Evolutionary conservation across 1,140 invertebrate genomes (phyloP).

Genomic region (Latrodectus geometricus): DNA sequence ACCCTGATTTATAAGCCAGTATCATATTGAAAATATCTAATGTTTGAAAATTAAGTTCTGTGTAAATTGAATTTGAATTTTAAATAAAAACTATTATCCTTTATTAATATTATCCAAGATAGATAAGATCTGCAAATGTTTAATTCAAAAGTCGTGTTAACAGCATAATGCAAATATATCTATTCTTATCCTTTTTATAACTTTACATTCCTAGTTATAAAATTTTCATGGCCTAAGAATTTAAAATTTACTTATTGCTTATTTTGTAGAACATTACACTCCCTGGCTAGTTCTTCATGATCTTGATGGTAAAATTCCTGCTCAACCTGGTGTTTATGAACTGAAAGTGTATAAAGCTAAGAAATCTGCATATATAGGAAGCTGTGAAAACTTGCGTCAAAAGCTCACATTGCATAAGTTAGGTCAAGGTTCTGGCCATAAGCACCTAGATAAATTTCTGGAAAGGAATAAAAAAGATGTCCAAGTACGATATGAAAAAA

Average conservation of each 20-base stretch:
- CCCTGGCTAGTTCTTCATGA: conserved; percentile 9
- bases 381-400: conserved; percentile 41
- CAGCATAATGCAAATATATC: not conserved
- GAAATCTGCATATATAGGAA: conserved; percentile 42
- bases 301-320: not conserved
- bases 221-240: not conserved
- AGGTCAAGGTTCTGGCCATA: conserved; percentile 33
- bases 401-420: conserved; percentile 37
- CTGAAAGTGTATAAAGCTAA: conserved; percentile 40
- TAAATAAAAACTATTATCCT: no score
- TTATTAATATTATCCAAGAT: no score
- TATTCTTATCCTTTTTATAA: not conserved
- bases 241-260: not conserved
- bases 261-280: not conserved
- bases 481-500: conserved; percentile 20
- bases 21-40: no score
- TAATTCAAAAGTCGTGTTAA: no score
- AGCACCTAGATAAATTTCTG: conserved; percentile 44
- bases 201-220: not conserved
- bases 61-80: no score
- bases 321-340: conserved; percentile 39
- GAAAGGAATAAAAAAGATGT: conserved; percentile 25
- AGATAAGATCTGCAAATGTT: no score
- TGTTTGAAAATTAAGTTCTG: no score
- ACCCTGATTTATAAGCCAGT: no score